phyloP scores from a whole-genome alignment of 2,888 invertebrate genomes.

The Dermolepida albohirtum region DNA sequence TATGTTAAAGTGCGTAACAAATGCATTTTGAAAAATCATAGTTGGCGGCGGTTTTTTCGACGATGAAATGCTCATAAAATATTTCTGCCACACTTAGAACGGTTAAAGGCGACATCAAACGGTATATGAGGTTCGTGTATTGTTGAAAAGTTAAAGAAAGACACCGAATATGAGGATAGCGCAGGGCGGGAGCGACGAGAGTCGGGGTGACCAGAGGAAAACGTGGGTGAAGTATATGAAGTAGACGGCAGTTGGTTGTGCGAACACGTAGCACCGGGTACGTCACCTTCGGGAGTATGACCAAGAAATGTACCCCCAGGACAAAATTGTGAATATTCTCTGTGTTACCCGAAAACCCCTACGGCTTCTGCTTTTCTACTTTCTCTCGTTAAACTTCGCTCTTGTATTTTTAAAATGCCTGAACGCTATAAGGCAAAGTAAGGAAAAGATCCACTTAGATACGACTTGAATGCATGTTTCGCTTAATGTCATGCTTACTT shows the following conservation, averaged over 20 bases:
- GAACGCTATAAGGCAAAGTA: constrained; percentile 7
- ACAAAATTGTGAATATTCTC: constrained; percentile 50
- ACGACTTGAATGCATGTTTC: constrained; percentile 21
- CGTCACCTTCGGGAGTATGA: constrained; percentile 50
- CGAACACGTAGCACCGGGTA: constrained; percentile 47
- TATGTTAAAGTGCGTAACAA: too few relatives aligned
- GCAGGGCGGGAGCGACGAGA: not conserved
- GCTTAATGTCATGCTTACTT: constrained; percentile 18
- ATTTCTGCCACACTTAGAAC: constrained; percentile 49
- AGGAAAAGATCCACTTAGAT: constrained; percentile 25
- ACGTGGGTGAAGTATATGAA: constrained; percentile 6
- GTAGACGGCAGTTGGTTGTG: constrained; percentile 26
- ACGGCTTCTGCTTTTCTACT: constrained; percentile 11
- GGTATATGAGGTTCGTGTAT: constrained; percentile 48
- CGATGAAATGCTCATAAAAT: constrained; percentile 51
- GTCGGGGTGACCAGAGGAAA: constrained; percentile 11
- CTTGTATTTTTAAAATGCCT: constrained; percentile 34
- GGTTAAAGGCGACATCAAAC: constrained; percentile 51
- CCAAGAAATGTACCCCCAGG: constrained; percentile 51
- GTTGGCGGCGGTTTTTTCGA: constrained; percentile 20
- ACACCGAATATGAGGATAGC: constrained; percentile 21
- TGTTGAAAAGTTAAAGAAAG: constrained; percentile 50
- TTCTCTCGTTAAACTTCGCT: constrained; percentile 25
- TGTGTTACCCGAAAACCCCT: constrained; percentile 41
- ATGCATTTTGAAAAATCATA: constrained; percentile 10